phyloP scores from a whole-genome alignment of 2,888 invertebrate genomes.

The Linnaemya tessellans region DNA sequence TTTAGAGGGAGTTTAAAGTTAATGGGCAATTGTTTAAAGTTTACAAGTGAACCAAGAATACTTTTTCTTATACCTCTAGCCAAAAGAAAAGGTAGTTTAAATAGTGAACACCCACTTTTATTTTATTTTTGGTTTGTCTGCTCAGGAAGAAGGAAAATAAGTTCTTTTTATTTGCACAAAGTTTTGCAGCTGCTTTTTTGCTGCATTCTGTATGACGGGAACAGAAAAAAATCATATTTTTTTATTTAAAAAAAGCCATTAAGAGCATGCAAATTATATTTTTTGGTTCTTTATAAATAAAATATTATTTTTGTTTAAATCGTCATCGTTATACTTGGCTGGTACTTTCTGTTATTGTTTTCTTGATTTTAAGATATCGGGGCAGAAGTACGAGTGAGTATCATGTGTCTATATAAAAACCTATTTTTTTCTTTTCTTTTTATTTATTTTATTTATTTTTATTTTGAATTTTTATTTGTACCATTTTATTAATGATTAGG shows the following conservation, averaged over 20 bases:
- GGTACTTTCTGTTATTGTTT: conserved; percentile 70
- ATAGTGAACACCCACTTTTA: conserved; percentile 68
- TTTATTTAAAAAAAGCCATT: not conserved
- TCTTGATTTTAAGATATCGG: conserved; percentile 55
- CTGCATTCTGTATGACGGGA: conserved; percentile 20
- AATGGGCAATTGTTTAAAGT: conserved; percentile 67
- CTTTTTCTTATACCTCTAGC: not conserved
- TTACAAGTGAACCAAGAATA: conserved; percentile 15
- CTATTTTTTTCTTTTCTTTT: not conserved
- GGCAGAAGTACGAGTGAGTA: conserved; percentile 12
- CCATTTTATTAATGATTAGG: conserved; percentile 58
- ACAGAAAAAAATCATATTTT: not conserved
- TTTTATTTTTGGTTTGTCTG: conserved; percentile 10
- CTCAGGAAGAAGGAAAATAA: conserved; percentile 24
- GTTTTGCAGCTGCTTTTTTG: conserved; percentile 62
- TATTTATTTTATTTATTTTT: not conserved
- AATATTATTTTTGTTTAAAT: conserved; percentile 42
- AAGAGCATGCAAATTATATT: conserved; percentile 66
- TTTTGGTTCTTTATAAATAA: conserved; percentile 26
- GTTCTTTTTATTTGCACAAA: too few species aligned
- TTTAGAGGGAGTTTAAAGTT: conserved; percentile 55
- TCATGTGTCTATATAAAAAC: conserved; percentile 54
- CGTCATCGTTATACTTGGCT: conserved; percentile 25
- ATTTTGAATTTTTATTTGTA: conserved; percentile 27
- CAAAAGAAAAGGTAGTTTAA: conserved; percentile 60